A percentile compares a stretch with the other conserved stretches of the same genome.
These are phyloP conservation scores for Anthopleura sola DNA, from an alignment of 64 coral and sea anemone species.

Conservation along the genomic window DNA sequence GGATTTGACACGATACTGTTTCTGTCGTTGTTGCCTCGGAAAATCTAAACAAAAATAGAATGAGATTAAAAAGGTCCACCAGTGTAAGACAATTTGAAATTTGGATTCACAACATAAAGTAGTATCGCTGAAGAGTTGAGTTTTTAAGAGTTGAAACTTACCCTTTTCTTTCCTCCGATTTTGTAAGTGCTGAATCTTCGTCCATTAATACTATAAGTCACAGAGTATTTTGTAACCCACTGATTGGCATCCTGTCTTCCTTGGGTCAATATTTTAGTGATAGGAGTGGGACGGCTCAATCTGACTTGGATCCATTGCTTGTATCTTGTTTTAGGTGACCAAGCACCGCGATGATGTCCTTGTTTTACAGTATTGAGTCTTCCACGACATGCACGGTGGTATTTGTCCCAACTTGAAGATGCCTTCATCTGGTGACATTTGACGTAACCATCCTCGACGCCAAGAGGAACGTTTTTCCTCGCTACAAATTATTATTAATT, in stretches of 20 bases:
- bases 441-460: conserved; percentile 53
- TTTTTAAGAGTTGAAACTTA: neutral
- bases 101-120: too few relatives aligned
- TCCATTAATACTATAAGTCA: conserved; percentile 55
- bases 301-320: conserved; percentile 65
- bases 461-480: conserved; percentile 21
- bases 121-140: too few relatives aligned
- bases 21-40: conserved; percentile 49
- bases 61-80: neutral
- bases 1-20: conserved; percentile 34
- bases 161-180: conserved; percentile 6
- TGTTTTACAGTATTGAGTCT: conserved; percentile 59
- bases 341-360: conserved; percentile 48
- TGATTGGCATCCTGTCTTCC: conserved; percentile 59
- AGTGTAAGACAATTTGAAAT: too few relatives aligned
- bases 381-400: conserved; percentile 55
- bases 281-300: conserved; percentile 21
- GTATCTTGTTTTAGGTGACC: conserved; percentile 57
- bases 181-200: conserved; percentile 23
- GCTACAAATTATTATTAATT: neutral
- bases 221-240: conserved; percentile 62
- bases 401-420: conserved; percentile 46
- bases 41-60: conserved; percentile 17
- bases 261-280: conserved; percentile 71
- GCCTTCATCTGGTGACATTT: conserved; percentile 61